Base-by-base conservation (phyloP, 2,113 vertebrate genomes). In the Plecturocebus donacophilus region DNA sequence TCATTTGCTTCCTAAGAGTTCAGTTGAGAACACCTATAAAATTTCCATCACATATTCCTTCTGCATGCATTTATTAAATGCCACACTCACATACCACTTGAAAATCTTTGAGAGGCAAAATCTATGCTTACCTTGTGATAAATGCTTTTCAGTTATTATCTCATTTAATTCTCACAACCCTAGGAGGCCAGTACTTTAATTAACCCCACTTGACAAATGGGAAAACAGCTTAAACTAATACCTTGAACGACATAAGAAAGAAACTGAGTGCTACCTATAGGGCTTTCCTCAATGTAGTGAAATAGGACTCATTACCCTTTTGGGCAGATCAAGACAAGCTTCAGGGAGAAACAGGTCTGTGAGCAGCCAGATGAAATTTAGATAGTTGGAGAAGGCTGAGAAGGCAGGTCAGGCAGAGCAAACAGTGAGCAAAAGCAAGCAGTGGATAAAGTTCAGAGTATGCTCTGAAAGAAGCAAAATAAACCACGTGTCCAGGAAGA, bases 51-150 rank as follows among this genome's bases (percentile, higher is more conserved):
- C 77, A 27, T 70, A 87, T 86, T 87, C 64, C 49, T 83, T 91
- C 75, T 42, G 40, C 0, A 19, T 35, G 49, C 71, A 64, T 95
- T 92, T 80, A 86, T 80, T 89, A 91, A 93, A 90, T 58, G 64
- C 49, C 52, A 30, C 75, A 80, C 88, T 88, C 42, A 85, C 80
- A 92, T 11, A 93, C 52, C 49, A 21, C 58, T 94, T 94, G 45
- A 90, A 95, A 94, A 38, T 82, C 7, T 16, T 77, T 93, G 42
- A 94, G 64, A 87, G 47, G 32, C 47, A 95, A 92, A 94, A 21
- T 40, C 42, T 84, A n/a, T 92, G 88, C 68, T 92, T 94, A 85
- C 54, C 49, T 13, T 58, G 49, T 87, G 58, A 68, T 77, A 58
- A 88, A 45, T 13, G 3, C 49, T 87, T 87, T 96, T 66, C 56